A percentile compares a stretch with the other conserved stretches of the same genome.
phyloP scores from a whole-genome alignment of 2,797 vertebrate genomes.

The Channallabes apus region DNA sequence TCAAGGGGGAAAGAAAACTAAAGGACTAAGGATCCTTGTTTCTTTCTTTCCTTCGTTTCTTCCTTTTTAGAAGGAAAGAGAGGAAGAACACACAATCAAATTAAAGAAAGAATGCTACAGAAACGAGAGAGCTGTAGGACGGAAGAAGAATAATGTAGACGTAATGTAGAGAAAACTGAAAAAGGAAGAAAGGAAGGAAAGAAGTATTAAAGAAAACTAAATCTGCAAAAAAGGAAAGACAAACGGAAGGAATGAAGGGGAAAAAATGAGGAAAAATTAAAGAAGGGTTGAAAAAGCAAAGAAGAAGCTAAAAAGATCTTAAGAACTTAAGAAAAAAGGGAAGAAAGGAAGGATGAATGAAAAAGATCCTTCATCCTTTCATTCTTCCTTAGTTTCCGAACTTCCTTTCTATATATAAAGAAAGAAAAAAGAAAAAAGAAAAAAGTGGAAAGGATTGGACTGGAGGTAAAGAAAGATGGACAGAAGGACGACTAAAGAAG shows the following conservation, averaged over 20 bases:
- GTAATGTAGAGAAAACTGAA: neutral
- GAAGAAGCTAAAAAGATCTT: neutral
- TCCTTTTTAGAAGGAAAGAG: neutral
- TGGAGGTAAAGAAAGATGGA: neutral
- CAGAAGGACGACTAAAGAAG: neutral
- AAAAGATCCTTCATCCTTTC: neutral
- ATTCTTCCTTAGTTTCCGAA: no score
- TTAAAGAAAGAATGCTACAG: neutral
- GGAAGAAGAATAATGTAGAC: neutral
- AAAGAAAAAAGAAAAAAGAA: neutral
- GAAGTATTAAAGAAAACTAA: neutral
- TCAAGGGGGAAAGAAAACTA: neutral
- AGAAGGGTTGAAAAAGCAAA: no score
- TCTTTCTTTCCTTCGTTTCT: no score
- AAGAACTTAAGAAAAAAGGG: neutral
- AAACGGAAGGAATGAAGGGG: neutral
- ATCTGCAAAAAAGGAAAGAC: no score
- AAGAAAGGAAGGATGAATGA: neutral
- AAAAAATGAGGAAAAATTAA: neutral
- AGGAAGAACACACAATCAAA: neutral
- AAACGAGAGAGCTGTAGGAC: neutral
- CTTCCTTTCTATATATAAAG: neutral
- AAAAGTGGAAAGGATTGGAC: neutral
- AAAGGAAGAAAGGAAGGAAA: neutral
- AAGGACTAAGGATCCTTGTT: no score